phyloP scores from a whole-genome alignment of 1,140 invertebrate species.

The Zaprionus vittiger region DNA sequence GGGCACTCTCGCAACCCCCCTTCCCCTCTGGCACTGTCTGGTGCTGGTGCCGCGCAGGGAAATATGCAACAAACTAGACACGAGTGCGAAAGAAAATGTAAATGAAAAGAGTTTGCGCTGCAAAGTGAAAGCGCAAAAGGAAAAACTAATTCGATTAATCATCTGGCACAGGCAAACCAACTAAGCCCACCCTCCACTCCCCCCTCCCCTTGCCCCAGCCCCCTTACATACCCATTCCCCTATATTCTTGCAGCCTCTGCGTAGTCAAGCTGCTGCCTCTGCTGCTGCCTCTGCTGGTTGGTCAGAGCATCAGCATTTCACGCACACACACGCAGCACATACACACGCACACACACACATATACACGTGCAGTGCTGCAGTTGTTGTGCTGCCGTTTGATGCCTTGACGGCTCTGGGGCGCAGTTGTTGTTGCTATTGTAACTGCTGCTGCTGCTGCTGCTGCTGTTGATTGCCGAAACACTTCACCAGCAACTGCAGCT shows the following conservation, averaged over 20 bases:
- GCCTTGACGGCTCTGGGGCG: slow-evolving; percentile 14
- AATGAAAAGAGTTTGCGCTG: slow-evolving; percentile 65
- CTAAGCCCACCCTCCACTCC: background rate
- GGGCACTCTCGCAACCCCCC: background rate
- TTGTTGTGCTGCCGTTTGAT: slow-evolving; percentile 55
- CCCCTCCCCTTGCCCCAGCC: background rate
- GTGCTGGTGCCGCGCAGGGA: slow-evolving; percentile 45
- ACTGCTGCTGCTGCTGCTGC: background rate
- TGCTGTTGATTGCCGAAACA: slow-evolving; percentile 51
- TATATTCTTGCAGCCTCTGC: too few relatives aligned
- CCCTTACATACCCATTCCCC: too few relatives aligned
- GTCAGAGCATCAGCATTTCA: slow-evolving; percentile 25
- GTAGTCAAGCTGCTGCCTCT: background rate
- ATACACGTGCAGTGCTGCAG: slow-evolving; percentile 54
- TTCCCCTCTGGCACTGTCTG: slow-evolving; percentile 17
- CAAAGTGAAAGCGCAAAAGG: slow-evolving; percentile 51
- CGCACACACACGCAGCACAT: slow-evolving; percentile 18
- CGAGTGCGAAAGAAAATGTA: slow-evolving; percentile 79
- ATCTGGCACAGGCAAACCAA: slow-evolving; percentile 61
- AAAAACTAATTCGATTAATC: slow-evolving; percentile 82
- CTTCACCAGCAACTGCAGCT: slow-evolving; percentile 5
- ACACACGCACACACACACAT: slow-evolving; percentile 7
- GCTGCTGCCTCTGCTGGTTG: slow-evolving; percentile 32
- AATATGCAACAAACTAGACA: slow-evolving; percentile 70
- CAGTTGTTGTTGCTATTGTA: slow-evolving; percentile 31